phyloP scores from a whole-genome alignment of 2,113 vertebrate genomes.

The Eudyptes chrysolophus region DNA sequence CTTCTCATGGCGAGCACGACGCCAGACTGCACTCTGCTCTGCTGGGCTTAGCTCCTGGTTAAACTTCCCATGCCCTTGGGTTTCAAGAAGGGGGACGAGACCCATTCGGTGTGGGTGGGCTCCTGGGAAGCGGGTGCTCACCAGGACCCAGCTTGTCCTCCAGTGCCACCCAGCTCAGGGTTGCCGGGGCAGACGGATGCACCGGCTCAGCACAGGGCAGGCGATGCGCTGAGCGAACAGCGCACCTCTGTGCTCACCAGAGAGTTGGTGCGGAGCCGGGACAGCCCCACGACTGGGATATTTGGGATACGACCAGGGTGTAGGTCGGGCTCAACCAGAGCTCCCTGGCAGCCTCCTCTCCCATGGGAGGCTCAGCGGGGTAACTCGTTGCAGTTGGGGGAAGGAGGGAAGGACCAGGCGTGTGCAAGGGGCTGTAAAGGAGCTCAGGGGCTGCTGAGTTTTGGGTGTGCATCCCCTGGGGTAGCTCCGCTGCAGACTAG shows the following conservation, averaged over 20 bases:
- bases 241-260: too few relatives aligned
- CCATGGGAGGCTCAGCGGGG: neutral
- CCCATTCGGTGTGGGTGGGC: rapidly evolving
- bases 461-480: neutral
- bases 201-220: neutral
- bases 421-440: neutral
- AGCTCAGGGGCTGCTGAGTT: neutral
- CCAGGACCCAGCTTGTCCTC: neutral
- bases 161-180: rapidly evolving
- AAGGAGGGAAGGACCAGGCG: neutral
- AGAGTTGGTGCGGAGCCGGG: rapidly evolving
- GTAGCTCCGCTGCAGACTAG: neutral
- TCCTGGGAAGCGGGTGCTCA: neutral
- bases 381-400: too few relatives aligned
- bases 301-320: rapidly evolving
- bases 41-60: neutral
- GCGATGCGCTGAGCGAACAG: rapidly evolving
- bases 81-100: rapidly evolving
- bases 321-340: neutral
- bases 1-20: rapidly evolving
- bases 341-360: neutral
- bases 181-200: neutral
- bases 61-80: rapidly evolving
- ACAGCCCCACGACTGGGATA: neutral
- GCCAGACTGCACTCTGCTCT: neutral